Base-by-base conservation (phyloP, 2,113 vertebrate genomes). In the Xenus cinereus region DNA sequence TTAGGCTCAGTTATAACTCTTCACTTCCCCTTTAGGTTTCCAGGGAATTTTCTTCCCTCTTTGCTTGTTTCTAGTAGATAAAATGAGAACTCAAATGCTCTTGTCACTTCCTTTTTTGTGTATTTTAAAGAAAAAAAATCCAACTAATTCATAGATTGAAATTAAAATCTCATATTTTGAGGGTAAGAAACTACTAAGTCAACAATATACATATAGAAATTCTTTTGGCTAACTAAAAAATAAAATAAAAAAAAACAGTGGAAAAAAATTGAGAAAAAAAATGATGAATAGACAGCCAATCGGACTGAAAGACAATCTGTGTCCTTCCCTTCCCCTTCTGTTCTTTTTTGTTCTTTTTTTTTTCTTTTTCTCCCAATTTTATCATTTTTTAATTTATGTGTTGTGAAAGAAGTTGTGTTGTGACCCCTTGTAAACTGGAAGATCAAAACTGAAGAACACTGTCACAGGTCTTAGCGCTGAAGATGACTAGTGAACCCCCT, bases 311-410 rank as follows among this genome's bases (percentile, higher is more conserved):
- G 20, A 43, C 5, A 0, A 0, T 15, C 30, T 66, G 13, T 20
- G 11, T 60, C n/a, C 6, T 82, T 64, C 21, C 20, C 15, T 77
- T 73, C 22, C 3, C 4, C 5, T 48, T 7, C 6, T 0, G 0
- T 43, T 59, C 3, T 18, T 30, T 26, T 10, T n/a, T n/a, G n/a
- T n/a, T n/a, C n/a, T n/a, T n/a, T 39, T 63, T 14, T 11, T 56
- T 33, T 17, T 0, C 0, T 56, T 35, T 20, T 0, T 0, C 0
- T 26, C 33, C 19, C 14, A 73, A 33, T 2, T 35, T 77, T 63
- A 60, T 30, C 4, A 9, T 71, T 79, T 92, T 93, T 69, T 46
- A 39, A 51, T 60, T 53, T 59, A 12, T 21, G 7, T 73, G 9
- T 43, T 80, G 35, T 84, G 39, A 92, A 90, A 89, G n/a, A 80